Conservation (phyloP, 1,140 invertebrate genomes). For the Metopolophium dirhodum region DNA sequence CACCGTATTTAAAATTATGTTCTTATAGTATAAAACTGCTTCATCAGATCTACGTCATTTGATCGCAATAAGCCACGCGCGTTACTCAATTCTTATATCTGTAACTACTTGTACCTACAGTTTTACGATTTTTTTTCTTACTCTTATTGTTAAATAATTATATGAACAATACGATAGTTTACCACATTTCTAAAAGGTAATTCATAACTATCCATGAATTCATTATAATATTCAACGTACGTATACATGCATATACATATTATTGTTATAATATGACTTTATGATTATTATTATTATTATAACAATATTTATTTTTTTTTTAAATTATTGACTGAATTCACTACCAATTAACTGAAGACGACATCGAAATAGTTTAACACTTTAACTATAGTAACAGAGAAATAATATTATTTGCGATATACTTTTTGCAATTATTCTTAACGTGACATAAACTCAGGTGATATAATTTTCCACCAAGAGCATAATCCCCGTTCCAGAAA, state of each 20-base stretch:
- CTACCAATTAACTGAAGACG: neutral
- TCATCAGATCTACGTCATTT: neutral
- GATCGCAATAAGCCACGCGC: neutral
- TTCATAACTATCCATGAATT: neutral
- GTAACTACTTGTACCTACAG: no score
- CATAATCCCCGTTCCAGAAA: neutral
- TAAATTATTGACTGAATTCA: neutral
- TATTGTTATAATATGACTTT: neutral
- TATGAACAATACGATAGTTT: neutral
- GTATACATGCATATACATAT: neutral
- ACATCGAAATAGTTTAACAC: neutral
- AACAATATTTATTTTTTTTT: no score
- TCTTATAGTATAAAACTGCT: neutral
- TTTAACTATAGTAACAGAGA: neutral
- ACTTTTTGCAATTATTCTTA: neutral
- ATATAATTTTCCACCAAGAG: neutral
- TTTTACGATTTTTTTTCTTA: neutral
- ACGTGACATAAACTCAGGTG: neutral
- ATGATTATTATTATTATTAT: neutral
- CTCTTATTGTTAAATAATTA: neutral
- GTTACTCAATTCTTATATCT: neutral
- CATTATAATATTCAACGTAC: neutral
- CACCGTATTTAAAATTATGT: neutral
- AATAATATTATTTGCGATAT: neutral
- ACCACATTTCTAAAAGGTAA: neutral